Evolutionary conservation across 2,888 invertebrate genomes (phyloP), one percentile per base, ranked within the genome.

Genomic region (Agrotis segetum): DNA sequence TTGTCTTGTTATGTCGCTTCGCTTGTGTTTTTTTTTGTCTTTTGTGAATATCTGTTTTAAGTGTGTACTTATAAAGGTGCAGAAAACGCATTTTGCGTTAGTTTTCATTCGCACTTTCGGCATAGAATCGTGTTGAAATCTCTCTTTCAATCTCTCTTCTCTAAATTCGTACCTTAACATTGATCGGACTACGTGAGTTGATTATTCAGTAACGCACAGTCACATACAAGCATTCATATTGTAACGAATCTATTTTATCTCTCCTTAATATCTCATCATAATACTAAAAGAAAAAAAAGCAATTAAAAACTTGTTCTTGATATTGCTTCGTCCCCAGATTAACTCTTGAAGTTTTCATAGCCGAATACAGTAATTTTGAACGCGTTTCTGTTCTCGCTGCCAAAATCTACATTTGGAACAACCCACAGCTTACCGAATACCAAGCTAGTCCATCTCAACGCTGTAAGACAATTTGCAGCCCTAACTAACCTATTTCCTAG

Each of bases 401-500:
- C 16, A 2, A 13, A 46, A n/a, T 14, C 44, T 13, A 2, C 6
- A 29, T 6, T 21, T 53, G 3, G 19, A 21, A 7, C 7, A 29
- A 29, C 3, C 29, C 9, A 40, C 0, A 62, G 6, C 16, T 3
- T 9, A 34, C 19, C 1, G 21, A 9, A 19, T 5, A 46, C 6
- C 6, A 16, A 49, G 40, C 47, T 29, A 63, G n/a, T 13, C 9
- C 16, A 64, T 14, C 40, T 71, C 24, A 24, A 53, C 17, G n/a
- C 29, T 53, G 40, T 40, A 65, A 74, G 80, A 79, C 77, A 77
- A 77, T 77, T 79, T 77, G 77, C 59, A 47, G 59, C 2, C 47
- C 63, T 34, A 77, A 64, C 77, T 63, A 79, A 74, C 40, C 56
- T 46, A 55, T 69, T 69, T 60, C 21, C 77, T 62, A 52, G 56